phyloP scores from a whole-genome alignment of 2,797 vertebrate species.

The Clarias pachynema region DNA sequence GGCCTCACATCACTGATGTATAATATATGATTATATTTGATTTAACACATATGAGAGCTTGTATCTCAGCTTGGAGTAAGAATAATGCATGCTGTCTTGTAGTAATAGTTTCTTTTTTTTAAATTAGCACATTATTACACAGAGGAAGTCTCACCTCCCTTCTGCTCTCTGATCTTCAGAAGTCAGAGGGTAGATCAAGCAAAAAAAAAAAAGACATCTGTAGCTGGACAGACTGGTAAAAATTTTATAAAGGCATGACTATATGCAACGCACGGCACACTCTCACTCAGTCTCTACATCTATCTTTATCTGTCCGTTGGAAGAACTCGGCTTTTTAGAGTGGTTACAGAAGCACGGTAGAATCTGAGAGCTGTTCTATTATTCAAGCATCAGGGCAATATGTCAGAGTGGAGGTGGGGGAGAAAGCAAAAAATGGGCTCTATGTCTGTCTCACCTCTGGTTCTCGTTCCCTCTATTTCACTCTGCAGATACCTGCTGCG shows the following conservation, averaged over 20 bases:
- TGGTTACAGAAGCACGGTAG: constrained; percentile 42
- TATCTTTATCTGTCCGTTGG: constrained; percentile 51
- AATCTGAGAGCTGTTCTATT: constrained; percentile 51
- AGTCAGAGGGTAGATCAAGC: constrained; percentile 30
- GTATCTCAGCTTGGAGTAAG: constrained; percentile 55
- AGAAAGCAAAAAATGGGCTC: constrained; percentile 9
- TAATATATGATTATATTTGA: constrained; percentile 66
- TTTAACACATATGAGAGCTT: constrained; percentile 54
- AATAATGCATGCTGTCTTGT: constrained; percentile 64
- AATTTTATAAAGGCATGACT: constrained; percentile 68
- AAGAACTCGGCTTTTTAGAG: constrained; percentile 45
- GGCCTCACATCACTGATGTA: constrained; percentile 54
- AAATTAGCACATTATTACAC: constrained; percentile 58
- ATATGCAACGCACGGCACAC: constrained; percentile 53
- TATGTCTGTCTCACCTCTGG: not conserved
- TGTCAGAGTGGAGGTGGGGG: constrained; percentile 35
- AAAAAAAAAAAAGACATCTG: constrained; percentile 40
- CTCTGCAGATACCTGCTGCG: constrained; percentile 16
- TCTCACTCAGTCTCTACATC: constrained; percentile 14
- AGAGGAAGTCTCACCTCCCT: constrained; percentile 61
- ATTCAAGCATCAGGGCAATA: constrained; percentile 49
- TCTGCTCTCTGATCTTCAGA: constrained; percentile 51
- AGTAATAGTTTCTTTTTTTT: constrained; percentile 56
- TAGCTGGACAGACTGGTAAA: constrained; percentile 53
- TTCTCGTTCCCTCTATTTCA: not conserved